A percentile compares a stretch with the other conserved stretches of the same genome.
phyloP scores from a whole-genome alignment of 2,797 vertebrate species.

The Phataginus tricuspis region DNA sequence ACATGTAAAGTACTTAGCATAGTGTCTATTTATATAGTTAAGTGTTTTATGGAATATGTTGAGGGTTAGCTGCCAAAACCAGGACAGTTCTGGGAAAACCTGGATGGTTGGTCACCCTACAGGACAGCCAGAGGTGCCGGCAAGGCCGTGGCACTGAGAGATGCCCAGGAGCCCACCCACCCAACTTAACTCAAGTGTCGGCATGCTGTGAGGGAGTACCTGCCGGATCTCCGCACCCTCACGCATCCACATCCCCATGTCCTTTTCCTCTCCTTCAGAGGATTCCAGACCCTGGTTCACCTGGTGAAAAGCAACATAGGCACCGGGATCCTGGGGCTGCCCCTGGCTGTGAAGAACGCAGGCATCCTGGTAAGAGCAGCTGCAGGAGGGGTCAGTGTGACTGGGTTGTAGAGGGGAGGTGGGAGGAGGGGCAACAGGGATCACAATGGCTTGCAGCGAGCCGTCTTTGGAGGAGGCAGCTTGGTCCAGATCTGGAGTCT shows the following conservation, averaged over 20 bases:
- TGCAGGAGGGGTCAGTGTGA: rapidly evolving
- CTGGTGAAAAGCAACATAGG: constrained; percentile 97
- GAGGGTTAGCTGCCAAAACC: not conserved
- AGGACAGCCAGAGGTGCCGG: not conserved
- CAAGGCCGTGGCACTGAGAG: not conserved
- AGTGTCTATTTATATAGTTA: not conserved
- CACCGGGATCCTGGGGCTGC: constrained; percentile 95
- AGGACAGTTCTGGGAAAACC: not conserved
- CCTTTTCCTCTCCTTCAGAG: constrained; percentile 83
- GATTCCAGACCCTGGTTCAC: constrained; percentile 94
- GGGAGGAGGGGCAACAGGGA: not conserved
- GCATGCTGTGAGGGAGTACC: not conserved
- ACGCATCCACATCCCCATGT: not conserved
- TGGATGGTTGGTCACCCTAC: not conserved
- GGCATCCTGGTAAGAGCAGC: constrained; percentile 92
- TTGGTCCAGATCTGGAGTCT: not conserved
- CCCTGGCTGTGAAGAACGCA: constrained; percentile 95
- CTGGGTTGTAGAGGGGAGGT: not conserved
- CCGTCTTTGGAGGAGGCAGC: not conserved
- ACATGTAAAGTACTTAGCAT: not conserved
- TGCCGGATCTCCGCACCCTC: not conserved
- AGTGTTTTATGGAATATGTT: not conserved
- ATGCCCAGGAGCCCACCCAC: not conserved
- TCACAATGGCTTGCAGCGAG: not conserved
- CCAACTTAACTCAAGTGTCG: not conserved